A percentile compares a stretch with the other conserved stretches of the same genome.
Conservation (phyloP, 2,797 vertebrate genomes). For the Chelon labrosus region DNA sequence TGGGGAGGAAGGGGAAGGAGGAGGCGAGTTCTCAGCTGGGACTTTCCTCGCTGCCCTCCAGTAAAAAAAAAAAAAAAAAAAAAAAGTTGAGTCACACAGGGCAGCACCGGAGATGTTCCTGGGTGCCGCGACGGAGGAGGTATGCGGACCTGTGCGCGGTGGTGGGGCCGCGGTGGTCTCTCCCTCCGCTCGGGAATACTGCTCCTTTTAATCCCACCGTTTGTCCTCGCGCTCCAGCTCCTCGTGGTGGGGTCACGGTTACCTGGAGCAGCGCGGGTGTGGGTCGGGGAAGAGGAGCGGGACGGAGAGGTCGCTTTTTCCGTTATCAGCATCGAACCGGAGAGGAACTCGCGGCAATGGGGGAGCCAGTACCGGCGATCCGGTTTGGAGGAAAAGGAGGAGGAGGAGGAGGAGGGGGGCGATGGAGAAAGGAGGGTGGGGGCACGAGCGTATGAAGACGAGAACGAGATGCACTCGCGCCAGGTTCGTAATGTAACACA, state of each 20-base stretch:
- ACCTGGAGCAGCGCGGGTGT: conserved; percentile 25
- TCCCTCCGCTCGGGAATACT: conserved; percentile 37
- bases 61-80: background rate
- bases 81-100: conserved; percentile 37
- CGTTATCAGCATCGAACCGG: conserved; percentile 80
- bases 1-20: conserved; percentile 21
- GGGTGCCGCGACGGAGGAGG: conserved; percentile 37
- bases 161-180: conserved; percentile 35
- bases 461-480: conserved; percentile 72
- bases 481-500: conserved; percentile 58
- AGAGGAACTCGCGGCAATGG: conserved; percentile 23
- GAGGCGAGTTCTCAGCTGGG: conserved; percentile 69
- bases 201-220: conserved; percentile 60
- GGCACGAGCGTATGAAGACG: conserved; percentile 68
- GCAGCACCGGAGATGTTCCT: conserved; percentile 58
- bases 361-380: conserved; percentile 17
- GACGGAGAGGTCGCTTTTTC: conserved; percentile 67
- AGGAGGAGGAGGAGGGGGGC: conserved; percentile 29
- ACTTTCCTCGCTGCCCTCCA: conserved; percentile 64
- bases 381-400: conserved; percentile 36
- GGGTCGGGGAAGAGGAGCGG: conserved; percentile 6
- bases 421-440: conserved; percentile 26
- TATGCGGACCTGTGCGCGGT: conserved; percentile 63
- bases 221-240: conserved; percentile 73
- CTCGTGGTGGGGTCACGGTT: conserved; percentile 62